phyloP scores from a whole-genome alignment of 92 coral and sea anemone species.

The Porites cylindrica region DNA sequence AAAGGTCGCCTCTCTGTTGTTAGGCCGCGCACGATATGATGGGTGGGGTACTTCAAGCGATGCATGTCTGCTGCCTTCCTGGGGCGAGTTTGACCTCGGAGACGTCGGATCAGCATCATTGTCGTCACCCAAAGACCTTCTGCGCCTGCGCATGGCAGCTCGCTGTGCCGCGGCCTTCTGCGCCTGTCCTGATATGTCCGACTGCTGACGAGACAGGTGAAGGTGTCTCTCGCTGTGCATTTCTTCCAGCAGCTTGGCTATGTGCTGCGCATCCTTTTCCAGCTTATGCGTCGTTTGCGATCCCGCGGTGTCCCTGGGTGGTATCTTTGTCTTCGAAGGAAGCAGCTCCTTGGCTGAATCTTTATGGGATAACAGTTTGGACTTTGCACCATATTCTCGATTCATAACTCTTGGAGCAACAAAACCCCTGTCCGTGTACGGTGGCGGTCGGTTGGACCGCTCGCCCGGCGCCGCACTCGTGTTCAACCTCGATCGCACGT shows the following conservation, averaged over 20 bases:
- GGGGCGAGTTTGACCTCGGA: conserved; percentile 15
- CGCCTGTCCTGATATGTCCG: conserved; percentile 97
- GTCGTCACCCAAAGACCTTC: conserved; percentile 93
- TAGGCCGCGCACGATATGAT: neutral
- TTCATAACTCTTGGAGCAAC: conserved; percentile 63
- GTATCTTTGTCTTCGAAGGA: conserved; percentile 61
- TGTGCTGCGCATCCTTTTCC: conserved; percentile 95
- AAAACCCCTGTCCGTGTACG: conserved; percentile 27
- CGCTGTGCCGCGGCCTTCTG: conserved; percentile 93
- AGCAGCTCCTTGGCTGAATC: conserved; percentile 60
- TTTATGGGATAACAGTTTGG: conserved; percentile 51
- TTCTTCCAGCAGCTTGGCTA: conserved; percentile 92
- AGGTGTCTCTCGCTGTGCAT: conserved; percentile 96
- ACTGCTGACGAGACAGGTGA: conserved; percentile 96
- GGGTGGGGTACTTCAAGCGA: conserved; percentile 1
- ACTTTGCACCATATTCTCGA: conserved; percentile 55
- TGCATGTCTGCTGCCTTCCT: neutral
- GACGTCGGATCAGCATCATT: conserved; percentile 39
- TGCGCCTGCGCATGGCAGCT: conserved; percentile 85
- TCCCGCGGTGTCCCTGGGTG: conserved; percentile 55
- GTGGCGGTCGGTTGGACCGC: conserved; percentile 24
- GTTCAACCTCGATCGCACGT: conserved; percentile 16
- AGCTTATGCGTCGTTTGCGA: conserved; percentile 75
- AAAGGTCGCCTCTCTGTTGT: neutral
- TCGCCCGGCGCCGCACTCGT: neutral